phyloP scores from a whole-genome alignment of 2,113 vertebrate species.

The Empidonax alnorum region DNA sequence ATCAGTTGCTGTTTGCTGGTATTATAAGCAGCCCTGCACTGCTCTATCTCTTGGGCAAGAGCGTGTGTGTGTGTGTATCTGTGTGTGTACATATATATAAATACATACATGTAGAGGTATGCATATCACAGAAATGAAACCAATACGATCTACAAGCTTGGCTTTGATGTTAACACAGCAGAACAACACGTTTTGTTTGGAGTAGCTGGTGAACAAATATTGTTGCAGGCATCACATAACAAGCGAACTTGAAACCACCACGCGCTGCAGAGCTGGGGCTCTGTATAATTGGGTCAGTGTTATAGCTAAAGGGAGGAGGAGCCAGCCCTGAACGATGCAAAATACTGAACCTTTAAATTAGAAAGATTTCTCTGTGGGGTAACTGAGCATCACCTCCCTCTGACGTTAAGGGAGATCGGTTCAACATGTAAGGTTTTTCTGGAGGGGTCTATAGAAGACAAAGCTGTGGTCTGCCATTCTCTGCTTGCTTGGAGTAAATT shows the following conservation, averaged over 20 bases:
- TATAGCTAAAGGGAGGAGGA: not conserved
- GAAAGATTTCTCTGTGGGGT: not conserved
- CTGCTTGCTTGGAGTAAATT: constrained; percentile 4
- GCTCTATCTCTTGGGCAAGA: not conserved
- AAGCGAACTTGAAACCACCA: not conserved
- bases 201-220: constrained; percentile 40
- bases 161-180: not conserved
- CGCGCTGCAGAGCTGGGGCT: rapidly evolving
- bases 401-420: not conserved
- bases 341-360: not conserved
- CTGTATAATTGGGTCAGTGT: constrained; percentile 32
- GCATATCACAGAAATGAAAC: not conserved
- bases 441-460: not conserved
- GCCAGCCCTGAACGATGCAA: not conserved
- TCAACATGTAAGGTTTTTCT: not conserved
- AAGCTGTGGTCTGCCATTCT: not conserved
- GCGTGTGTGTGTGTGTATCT: not conserved
- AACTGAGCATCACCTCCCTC: not conserved
- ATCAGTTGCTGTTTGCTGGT: not conserved
- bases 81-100: not conserved
- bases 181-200: constrained; percentile 11
- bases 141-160: not conserved
- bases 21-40: not conserved
- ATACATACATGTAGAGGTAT: not conserved
- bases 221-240: constrained; percentile 27